Percentiles rank a stretch among this genome's conserved stretches.
Conservation (phyloP, 2,888 invertebrate species). For the Eristalis intricaria region DNA sequence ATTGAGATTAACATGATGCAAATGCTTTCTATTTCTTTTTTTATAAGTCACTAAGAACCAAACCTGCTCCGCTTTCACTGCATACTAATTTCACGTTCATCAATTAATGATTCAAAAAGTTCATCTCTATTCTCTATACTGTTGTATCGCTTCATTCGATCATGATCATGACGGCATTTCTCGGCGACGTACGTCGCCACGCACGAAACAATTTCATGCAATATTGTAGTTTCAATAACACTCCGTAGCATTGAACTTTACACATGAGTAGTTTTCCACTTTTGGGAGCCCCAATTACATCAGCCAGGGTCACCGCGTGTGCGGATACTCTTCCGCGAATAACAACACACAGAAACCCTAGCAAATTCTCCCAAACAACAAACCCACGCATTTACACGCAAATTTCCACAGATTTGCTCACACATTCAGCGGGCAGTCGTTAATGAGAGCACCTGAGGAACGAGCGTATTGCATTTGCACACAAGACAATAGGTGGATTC, state of each 20-base stretch:
- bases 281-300: slow-evolving; percentile 33
- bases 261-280: slow-evolving; percentile 56
- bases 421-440: slow-evolving; percentile 9
- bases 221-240: slow-evolving; percentile 33
- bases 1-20: too few relatives aligned
- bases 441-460: slow-evolving; percentile 50
- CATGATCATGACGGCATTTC: background rate
- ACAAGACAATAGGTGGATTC: slow-evolving; percentile 28
- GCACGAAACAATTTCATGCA: background rate
- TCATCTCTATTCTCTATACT: too few relatives aligned
- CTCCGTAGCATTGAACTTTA: slow-evolving; percentile 62
- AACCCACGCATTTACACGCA: slow-evolving; percentile 33
- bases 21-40: too few relatives aligned
- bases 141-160: background rate
- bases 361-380: background rate
- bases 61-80: background rate
- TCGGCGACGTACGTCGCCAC: background rate
- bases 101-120: background rate
- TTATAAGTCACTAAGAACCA: too few relatives aligned
- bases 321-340: slow-evolving; percentile 48
- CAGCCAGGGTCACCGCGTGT: slow-evolving; percentile 35
- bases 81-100: background rate
- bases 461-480: slow-evolving; percentile 29
- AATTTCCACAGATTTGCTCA: background rate
- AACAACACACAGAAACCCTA: background rate